phyloP scores from a whole-genome alignment of 2,888 invertebrate genomes.

The Gryllus longicercus region DNA sequence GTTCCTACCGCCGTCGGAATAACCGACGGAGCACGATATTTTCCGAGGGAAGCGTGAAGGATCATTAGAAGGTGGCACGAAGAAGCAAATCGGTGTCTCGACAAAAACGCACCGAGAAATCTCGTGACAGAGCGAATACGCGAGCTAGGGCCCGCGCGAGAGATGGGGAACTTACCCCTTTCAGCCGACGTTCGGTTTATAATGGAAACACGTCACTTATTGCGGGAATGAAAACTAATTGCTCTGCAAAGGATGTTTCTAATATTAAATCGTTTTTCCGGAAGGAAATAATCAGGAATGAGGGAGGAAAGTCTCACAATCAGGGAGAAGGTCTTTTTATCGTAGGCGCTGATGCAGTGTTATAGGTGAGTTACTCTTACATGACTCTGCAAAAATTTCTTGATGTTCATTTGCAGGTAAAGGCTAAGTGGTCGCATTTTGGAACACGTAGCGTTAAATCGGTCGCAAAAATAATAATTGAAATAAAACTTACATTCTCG shows the following conservation, averaged over 20 bases:
- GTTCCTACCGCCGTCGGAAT: too few relatives aligned
- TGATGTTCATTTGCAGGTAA: too few relatives aligned
- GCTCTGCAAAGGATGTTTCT: background rate
- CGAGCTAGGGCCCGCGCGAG: too few relatives aligned
- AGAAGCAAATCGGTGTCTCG: background rate
- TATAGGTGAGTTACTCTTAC: too few relatives aligned
- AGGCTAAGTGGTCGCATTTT: too few relatives aligned
- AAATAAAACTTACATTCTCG: too few relatives aligned
- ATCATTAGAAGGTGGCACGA: background rate
- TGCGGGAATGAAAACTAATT: background rate
- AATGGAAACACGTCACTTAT: conserved; percentile 2
- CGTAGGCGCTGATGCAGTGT: too few relatives aligned
- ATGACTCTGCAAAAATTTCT: too few relatives aligned
- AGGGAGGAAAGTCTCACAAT: background rate
- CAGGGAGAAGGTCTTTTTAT: too few relatives aligned
- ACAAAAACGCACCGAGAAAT: background rate
- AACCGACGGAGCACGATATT: background rate
- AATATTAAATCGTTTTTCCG: background rate
- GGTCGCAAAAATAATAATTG: too few relatives aligned
- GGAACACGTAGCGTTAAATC: too few relatives aligned
- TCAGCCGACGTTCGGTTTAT: background rate
- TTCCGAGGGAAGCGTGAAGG: background rate
- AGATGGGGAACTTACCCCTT: background rate
- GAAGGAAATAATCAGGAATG: background rate
- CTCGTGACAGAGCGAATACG: background rate